phyloP scores from a whole-genome alignment of 2,888 invertebrate genomes.

The Thalpophila matura region DNA sequence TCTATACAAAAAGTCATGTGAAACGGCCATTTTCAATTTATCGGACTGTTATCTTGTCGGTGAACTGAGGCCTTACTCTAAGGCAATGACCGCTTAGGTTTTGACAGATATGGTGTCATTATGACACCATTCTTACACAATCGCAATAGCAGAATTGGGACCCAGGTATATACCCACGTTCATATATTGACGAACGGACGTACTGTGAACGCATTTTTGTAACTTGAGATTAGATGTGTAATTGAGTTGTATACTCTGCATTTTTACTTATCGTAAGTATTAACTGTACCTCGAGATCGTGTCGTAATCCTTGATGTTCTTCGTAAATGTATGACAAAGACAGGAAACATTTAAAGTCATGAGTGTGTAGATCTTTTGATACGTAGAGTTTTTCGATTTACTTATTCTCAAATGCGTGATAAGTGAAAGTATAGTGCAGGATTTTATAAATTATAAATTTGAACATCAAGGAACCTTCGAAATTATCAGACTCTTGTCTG shows the following conservation, averaged over 20 bases:
- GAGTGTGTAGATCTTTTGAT: constrained; percentile 1
- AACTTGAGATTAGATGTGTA: constrained; percentile 54
- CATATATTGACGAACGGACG: constrained; percentile 22
- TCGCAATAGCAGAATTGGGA: too few species aligned
- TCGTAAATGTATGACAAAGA: neutral
- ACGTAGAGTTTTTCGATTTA: neutral
- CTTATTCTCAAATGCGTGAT: too few species aligned
- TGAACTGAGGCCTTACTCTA: too few species aligned
- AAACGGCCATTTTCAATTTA: too few species aligned
- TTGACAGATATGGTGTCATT: too few species aligned
- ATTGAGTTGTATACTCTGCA: constrained; percentile 40
- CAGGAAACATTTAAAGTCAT: neutral
- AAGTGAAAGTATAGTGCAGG: constrained; percentile 33
- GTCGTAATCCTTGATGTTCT: constrained; percentile 47
- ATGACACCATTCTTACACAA: too few species aligned
- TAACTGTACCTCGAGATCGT: constrained; percentile 51
- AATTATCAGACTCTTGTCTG: constrained; percentile 31
- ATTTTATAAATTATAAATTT: constrained; percentile 17
- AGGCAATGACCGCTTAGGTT: too few species aligned
- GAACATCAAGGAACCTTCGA: constrained; percentile 38
- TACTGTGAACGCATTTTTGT: constrained; percentile 55
- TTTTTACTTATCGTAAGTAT: constrained; percentile 58
- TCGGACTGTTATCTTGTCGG: too few species aligned
- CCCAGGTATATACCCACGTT: neutral
- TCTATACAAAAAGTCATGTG: too few species aligned